Conservation (phyloP, 2,113 vertebrate genomes). For the Cardinalis cardinalis region DNA sequence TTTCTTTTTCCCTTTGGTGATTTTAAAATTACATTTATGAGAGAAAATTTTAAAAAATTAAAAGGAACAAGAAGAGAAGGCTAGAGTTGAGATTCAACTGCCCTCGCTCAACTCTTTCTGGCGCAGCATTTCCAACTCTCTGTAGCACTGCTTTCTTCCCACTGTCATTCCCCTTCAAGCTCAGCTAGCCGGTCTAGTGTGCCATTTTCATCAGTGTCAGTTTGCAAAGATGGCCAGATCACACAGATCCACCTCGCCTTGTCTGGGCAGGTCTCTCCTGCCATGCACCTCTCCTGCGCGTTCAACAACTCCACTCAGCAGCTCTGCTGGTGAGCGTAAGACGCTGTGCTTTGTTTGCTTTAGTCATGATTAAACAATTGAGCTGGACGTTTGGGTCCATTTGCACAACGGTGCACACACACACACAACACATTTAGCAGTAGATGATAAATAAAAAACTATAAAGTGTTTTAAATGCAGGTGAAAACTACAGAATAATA, state of each 20-base stretch:
- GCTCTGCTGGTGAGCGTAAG: neutral
- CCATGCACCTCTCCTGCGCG: neutral
- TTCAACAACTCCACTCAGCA: neutral
- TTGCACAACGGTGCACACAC: rapidly evolving
- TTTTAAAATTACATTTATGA: neutral
- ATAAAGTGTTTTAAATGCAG: slow-evolving; percentile 32
- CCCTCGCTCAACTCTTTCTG: neutral
- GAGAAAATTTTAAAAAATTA: neutral
- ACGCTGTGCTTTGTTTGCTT: neutral
- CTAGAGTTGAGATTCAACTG: neutral
- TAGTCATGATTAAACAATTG: neutral
- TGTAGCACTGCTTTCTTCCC: neutral
- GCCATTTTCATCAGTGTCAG: neutral
- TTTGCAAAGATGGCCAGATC: neutral
- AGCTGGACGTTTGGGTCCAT: neutral
- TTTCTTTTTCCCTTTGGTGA: neutral
- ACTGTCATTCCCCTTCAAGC: neutral
- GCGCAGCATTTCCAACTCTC: neutral
- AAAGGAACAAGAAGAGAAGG: neutral
- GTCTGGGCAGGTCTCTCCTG: neutral
- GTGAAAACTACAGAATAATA: slow-evolving; percentile 29
- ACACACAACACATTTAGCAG: neutral
- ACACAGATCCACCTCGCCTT: neutral
- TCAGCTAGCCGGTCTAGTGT: neutral
- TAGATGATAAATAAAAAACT: neutral